Evolutionary conservation across 2,888 invertebrate species (phyloP), one percentile per base, ranked within the genome.

Genomic region (Tachystola acroxantha): DNA sequence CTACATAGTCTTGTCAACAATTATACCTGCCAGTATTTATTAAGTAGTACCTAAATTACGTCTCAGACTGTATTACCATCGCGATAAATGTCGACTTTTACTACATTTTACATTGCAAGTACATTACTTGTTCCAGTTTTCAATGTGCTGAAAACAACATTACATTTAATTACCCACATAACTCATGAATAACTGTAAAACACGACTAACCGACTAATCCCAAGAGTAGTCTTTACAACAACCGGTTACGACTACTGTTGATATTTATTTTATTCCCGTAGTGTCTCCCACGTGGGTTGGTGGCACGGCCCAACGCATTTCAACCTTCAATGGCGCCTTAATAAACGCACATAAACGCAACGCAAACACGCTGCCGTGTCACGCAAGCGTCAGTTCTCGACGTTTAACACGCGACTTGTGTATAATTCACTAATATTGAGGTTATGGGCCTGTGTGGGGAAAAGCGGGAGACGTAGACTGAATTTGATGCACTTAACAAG

Each of bases 301-400:
- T 7, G 6, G 7, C 6, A 32, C 20, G 34, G 34, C 39, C 25
- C 41, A 41, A 46, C 37, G 42, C 37, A 37, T 46, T 36, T 35
- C 50, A 24, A 45, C 34, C 43, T 45, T 35, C 39, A 43, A 45
- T 50, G 50, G 32, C 47, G 47, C 44, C 33, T 39, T 52, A 50
- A n/a, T n/a, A n/a, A n/a, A 51, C 48, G 47, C 45, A 50, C 54
- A 50, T 45, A 39, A 52, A 52, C 13, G 37, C 40, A 39, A 42
- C 50, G 53, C 55, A 62, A 61, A 53, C 57, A 49, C 40, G 50
- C 37, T 35, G 31, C 40, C 38, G 40, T 30, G 45, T 42, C 71
- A 69, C 64, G 68, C 66, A 45, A 67, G 43, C 38, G 36, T 27
- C 6, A 41, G 31, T 42, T 49, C 48, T 36, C 45, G 50, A 33